phyloP scores from a whole-genome alignment of 2,888 invertebrate genomes.

The Cephalotes varians region DNA sequence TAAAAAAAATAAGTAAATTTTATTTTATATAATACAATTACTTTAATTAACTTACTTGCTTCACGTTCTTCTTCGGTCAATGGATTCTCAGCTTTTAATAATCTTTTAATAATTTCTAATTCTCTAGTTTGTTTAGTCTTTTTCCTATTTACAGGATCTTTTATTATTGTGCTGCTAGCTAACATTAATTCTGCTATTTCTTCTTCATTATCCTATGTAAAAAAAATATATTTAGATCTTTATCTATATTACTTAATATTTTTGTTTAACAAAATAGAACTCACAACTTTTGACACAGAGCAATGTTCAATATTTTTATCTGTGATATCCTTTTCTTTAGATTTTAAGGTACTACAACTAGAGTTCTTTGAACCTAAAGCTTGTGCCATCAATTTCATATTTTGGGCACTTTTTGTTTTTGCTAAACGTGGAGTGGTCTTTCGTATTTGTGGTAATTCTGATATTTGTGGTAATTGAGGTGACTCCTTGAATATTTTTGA shows the following conservation, averaged over 20 bases:
- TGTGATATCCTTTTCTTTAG: constrained; percentile 74
- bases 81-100: constrained; percentile 86
- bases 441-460: constrained; percentile 77
- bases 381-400: constrained; percentile 83
- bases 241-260: constrained; percentile 26
- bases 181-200: constrained; percentile 88
- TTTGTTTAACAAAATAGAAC: constrained; percentile 41
- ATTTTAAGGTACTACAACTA: constrained; percentile 72
- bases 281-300: constrained; percentile 66
- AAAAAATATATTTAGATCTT: constrained; percentile 19
- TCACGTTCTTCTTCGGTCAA: constrained; percentile 86
- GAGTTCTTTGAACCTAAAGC: constrained; percentile 79
- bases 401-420: constrained; percentile 84
- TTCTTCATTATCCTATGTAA: constrained; percentile 87
- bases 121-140: constrained; percentile 87
- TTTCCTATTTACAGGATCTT: constrained; percentile 84
- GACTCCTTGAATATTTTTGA: constrained; percentile 57
- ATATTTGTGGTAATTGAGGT: constrained; percentile 28
- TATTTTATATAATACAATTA: background rate
- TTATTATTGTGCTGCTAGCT: constrained; percentile 87
- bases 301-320: constrained; percentile 70
- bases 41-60: constrained; percentile 83
- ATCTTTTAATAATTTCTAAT: constrained; percentile 86
- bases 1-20: constrained; percentile 22
- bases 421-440: constrained; percentile 83